phyloP scores from a whole-genome alignment of 2,113 vertebrate species.

The Aspidoscelis tigris region DNA sequence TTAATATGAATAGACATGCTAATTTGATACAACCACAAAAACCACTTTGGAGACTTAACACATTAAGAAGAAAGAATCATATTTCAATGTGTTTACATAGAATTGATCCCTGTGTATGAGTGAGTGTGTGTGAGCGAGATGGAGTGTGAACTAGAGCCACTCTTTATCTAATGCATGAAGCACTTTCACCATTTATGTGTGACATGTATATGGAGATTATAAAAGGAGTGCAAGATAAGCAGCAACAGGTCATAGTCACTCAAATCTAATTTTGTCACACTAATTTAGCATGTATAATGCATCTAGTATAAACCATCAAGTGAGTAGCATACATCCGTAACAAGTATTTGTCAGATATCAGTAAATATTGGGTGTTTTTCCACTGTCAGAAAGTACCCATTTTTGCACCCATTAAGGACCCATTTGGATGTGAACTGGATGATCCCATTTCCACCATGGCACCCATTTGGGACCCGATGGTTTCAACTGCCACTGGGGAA shows the following conservation, averaged over 20 bases:
- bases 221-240: background rate
- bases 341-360: background rate
- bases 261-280: background rate
- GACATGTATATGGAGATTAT: background rate
- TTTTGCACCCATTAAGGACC: no score
- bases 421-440: no score
- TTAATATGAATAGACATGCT: background rate
- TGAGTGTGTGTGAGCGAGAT: no score
- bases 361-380: background rate
- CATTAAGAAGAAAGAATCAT: no score
- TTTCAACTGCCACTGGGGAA: no score
- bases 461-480: no score
- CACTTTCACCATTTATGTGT: background rate
- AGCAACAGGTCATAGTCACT: background rate
- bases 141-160: background rate
- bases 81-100: no score
- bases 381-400: no score
- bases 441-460: no score
- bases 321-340: background rate
- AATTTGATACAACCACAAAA: background rate
- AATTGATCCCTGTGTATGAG: no score
- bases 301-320: background rate
- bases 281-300: background rate
- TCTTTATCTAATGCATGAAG: background rate
- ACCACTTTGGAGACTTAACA: no score